A percentile compares a stretch with the other conserved stretches of the same genome.
Evolutionary conservation across 2,113 vertebrate genomes (phyloP).

Genomic region (Shinisaurus crocodilurus): DNA sequence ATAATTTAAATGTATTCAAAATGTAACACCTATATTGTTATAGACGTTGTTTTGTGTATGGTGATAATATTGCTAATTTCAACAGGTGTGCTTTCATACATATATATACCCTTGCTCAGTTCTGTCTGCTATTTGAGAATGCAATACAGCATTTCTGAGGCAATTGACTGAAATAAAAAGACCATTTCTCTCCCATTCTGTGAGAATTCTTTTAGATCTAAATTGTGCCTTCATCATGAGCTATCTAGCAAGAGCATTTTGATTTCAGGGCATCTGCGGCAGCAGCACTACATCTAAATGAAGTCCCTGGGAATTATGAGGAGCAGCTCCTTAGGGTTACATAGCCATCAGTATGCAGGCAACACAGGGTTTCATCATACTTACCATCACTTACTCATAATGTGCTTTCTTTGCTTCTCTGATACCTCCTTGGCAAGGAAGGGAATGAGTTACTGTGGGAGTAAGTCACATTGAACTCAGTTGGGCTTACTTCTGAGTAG

Average conservation of each 20-base stretch:
- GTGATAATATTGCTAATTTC: not conserved
- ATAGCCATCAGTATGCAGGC: not conserved
- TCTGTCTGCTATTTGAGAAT: not conserved
- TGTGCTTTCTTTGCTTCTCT: not conserved
- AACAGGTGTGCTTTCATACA: not conserved
- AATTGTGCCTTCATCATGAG: not conserved
- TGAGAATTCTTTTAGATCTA: not conserved
- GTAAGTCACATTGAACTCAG: not conserved
- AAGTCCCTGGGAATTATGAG: not conserved
- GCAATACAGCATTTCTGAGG: not conserved
- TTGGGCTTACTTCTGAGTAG: not conserved
- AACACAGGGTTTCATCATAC: accelerated
- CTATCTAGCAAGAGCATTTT: not conserved
- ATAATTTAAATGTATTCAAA: too few species aligned
- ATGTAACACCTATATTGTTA: not conserved
- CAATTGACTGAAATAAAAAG: not conserved
- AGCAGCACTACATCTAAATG: not conserved
- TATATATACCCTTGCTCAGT: not conserved
- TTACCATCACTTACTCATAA: not conserved
- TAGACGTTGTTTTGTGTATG: not conserved
- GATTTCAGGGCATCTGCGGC: not conserved
- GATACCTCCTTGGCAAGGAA: not conserved
- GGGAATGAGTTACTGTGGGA: not conserved
- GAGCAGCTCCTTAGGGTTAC: slow-evolving; percentile 1
- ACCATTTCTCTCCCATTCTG: not conserved